Evolutionary conservation across 2,113 vertebrate genomes (phyloP).

Genomic region (Nesoenas mayeri): DNA sequence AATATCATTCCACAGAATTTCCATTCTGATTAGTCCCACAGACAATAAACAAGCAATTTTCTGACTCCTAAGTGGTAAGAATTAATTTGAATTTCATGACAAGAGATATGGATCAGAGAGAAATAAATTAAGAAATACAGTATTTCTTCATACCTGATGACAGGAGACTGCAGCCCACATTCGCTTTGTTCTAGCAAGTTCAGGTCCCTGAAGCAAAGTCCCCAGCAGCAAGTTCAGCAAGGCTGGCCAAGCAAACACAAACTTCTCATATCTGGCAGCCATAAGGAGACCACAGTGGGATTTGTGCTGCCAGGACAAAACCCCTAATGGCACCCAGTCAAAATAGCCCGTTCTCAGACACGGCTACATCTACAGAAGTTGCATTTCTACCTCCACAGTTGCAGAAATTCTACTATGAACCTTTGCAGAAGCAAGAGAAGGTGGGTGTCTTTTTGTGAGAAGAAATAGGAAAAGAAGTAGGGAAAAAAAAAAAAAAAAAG

Average conservation of each 20-base stretch:
- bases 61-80: neutral
- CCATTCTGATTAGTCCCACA: neutral
- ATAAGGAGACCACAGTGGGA: neutral
- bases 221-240: slow-evolving; percentile 18
- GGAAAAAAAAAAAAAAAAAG: neutral
- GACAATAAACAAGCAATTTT: slow-evolving; percentile 6
- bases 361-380: neutral
- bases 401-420: neutral
- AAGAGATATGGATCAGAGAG: neutral
- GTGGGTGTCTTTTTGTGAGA: neutral
- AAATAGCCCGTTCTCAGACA: neutral
- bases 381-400: neutral
- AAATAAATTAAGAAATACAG: slow-evolving; percentile 24
- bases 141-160: neutral
- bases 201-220: neutral
- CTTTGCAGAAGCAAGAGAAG: neutral
- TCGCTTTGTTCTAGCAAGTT: neutral
- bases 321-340: neutral
- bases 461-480: neutral
- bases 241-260: neutral
- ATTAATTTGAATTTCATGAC: slow-evolving; percentile 26
- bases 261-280: neutral
- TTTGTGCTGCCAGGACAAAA: neutral
- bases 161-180: neutral
- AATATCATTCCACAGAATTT: neutral